Evolutionary conservation across 1,140 invertebrate species (phyloP).

Genomic region (Ylistrum balloti): DNA sequence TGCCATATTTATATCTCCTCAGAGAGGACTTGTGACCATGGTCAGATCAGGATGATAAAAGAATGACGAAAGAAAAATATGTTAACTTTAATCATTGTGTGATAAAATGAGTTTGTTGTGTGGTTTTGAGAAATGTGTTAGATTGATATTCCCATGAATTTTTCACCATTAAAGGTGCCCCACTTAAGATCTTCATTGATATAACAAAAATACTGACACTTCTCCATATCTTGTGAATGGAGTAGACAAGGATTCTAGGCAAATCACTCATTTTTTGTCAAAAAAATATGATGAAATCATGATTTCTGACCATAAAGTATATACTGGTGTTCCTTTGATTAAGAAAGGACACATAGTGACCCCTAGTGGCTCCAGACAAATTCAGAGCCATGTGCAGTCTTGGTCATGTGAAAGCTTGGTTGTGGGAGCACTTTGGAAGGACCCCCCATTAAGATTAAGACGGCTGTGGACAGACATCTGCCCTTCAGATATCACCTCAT

Average conservation of each 20-base stretch:
- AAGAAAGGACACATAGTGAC: not conserved
- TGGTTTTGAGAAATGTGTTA: constrained; percentile 15
- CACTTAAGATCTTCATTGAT: not conserved
- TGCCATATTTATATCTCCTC: constrained; percentile 24
- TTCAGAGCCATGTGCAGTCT: constrained; percentile 4
- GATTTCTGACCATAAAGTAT: not conserved
- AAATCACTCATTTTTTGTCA: not conserved
- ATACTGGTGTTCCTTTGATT: not conserved
- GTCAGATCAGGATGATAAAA: not conserved
- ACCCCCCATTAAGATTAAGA: not conserved
- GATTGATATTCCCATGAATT: not conserved
- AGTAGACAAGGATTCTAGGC: not conserved
- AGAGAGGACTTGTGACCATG: not conserved
- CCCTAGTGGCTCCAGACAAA: not conserved
- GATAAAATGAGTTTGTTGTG: not conserved
- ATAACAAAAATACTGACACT: not conserved
- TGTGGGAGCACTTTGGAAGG: not conserved
- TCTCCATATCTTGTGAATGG: not conserved
- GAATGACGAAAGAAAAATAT: not conserved
- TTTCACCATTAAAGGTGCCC: not conserved
- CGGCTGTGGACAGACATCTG: constrained; percentile 11
- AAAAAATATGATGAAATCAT: not conserved
- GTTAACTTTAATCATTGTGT: not conserved
- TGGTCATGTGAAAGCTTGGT: constrained; percentile 37
- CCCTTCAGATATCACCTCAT: constrained; percentile 25